phyloP scores from a whole-genome alignment of 2,113 vertebrate genomes.

The Tyto alba region DNA sequence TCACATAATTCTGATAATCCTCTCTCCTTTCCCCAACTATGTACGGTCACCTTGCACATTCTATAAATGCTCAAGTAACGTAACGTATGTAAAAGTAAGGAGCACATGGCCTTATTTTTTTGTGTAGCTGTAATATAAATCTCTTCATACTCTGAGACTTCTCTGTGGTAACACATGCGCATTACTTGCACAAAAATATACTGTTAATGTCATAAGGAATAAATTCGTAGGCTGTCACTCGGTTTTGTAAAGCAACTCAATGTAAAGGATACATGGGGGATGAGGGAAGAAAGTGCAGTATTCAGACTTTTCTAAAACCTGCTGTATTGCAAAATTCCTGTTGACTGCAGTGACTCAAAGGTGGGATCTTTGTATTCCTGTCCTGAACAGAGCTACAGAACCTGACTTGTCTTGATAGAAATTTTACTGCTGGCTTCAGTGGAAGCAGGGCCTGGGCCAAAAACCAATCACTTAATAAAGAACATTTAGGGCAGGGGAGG shows the following conservation, averaged over 20 bases:
- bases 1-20: neutral
- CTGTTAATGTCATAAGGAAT: neutral
- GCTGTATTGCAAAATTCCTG: neutral
- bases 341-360: neutral
- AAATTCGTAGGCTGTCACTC: neutral
- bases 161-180: neutral
- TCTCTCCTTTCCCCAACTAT: neutral
- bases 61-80: neutral
- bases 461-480: neutral
- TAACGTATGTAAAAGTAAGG: neutral
- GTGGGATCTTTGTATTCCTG: neutral
- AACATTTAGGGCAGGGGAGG: neutral
- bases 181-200: neutral
- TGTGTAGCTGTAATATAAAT: neutral
- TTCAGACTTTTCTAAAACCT: neutral
- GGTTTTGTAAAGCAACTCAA: neutral
- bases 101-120: neutral
- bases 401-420: neutral
- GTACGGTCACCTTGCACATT: neutral
- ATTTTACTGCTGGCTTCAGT: neutral
- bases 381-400: neutral
- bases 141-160: neutral
- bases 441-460: neutral
- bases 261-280: neutral
- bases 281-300: neutral